Base-by-base conservation (phyloP, 2,888 invertebrate genomes). In the Diarsia rubi region DNA sequence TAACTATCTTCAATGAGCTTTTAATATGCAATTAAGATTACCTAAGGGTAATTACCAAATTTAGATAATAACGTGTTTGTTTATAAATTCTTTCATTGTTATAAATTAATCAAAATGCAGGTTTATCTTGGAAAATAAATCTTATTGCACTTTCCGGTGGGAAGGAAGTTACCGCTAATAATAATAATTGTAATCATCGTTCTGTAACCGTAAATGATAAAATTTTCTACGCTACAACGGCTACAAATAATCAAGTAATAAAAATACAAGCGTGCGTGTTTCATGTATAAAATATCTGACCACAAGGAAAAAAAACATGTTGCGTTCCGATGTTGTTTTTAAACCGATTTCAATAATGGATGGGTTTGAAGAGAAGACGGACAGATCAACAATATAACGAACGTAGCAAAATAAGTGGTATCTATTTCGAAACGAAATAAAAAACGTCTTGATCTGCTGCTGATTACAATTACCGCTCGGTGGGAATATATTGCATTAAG, bases 401-500 rank as follows among this genome's bases (percentile, higher is more conserved):
- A 82, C 68, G 68, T 69, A 67, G 73, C 76, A 85, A 86, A 89
- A 82, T 84, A 65, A 81, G 69, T 82, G 70, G 87, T 81, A 78
- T 83, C 80, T 88, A 81, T 91, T 91, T 91, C 91, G 91, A 92
- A 93, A 92, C 88, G 85, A 81, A 91, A 93, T 91, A 91, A 93
- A 81, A 92, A 92, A 91, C 91, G 87, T 90, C 91, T 93, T 90
- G 92, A 92, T 93, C 91, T 89, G 89, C 88, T 88, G 90, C 90
- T 93, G 93, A 94, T 94, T 93, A 92, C 91, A 92, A 92, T 93
- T 93, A 93, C 92, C 89, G 91, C 90, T 93, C 91, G 92, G 94
- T 95, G 95, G 93, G 95, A 95, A 95, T 88, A 91, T 90, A 92
- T 91, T 93, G 93, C 92, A 91, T 91, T 91, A 91, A 92, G 91